These are phyloP conservation scores for Coturnix japonica DNA, from an alignment of 2,113 vertebrate genomes.

Conservation along the genomic window DNA sequence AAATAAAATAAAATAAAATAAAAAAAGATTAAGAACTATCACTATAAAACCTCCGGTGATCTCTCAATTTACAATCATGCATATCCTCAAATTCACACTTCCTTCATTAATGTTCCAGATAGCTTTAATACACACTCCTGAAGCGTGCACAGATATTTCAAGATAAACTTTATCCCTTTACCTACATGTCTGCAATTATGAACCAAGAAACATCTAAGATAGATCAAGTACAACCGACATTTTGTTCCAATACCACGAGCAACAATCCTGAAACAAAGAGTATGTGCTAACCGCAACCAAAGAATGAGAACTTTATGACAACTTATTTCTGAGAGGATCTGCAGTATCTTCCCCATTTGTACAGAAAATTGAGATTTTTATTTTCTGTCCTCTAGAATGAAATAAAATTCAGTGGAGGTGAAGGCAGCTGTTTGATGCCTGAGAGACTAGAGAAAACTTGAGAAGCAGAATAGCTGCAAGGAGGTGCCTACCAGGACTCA, in stretches of 20 bases:
- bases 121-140: background rate
- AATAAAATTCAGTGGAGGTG: background rate
- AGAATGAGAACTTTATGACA: background rate
- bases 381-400: background rate
- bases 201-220: background rate
- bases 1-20: background rate
- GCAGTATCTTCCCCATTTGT: background rate
- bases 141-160: background rate
- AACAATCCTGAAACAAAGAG: background rate
- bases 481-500: background rate
- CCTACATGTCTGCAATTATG: background rate
- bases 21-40: background rate
- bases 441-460: background rate
- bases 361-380: background rate
- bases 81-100: background rate
- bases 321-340: background rate
- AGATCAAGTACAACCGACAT: background rate
- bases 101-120: background rate
- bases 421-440: background rate
- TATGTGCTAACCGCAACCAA: background rate
- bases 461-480: background rate
- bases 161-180: background rate
- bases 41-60: fast-evolving
- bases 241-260: background rate
- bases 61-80: background rate